phyloP scores from a whole-genome alignment of 1,140 invertebrate species.

The Hyphantria cunea region DNA sequence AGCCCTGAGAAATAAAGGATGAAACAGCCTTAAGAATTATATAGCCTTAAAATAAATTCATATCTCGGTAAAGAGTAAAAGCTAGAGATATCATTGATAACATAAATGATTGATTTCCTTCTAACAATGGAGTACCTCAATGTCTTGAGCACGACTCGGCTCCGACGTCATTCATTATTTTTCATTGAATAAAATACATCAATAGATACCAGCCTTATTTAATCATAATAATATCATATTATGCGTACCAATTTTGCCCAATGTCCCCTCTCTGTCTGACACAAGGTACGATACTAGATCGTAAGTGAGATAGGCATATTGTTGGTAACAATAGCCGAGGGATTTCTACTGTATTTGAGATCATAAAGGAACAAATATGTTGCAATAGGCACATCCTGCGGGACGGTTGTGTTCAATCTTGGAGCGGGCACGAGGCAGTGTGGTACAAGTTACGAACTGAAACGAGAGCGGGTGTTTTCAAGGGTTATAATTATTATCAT shows the following conservation, averaged over 20 bases:
- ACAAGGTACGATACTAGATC: not conserved
- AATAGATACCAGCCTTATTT: not conserved
- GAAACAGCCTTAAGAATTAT: too few relatives aligned
- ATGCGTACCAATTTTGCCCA: not conserved
- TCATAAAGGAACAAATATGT: constrained; percentile 29
- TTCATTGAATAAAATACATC: constrained; percentile 1
- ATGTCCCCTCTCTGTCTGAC: constrained; percentile 5
- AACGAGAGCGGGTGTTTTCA: not conserved
- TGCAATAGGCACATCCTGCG: constrained; percentile 34
- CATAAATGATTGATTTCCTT: too few relatives aligned
- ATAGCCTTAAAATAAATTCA: too few relatives aligned
- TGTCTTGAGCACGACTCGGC: too few relatives aligned
- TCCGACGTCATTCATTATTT: too few relatives aligned
- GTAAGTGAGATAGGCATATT: constrained; percentile 10
- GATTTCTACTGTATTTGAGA: constrained; percentile 9
- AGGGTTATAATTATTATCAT: too few relatives aligned
- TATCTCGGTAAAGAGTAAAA: too few relatives aligned
- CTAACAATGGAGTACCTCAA: too few relatives aligned
- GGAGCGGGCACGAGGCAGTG: not conserved
- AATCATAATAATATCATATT: constrained; percentile 14
- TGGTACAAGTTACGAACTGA: constrained; percentile 1
- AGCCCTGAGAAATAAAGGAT: too few relatives aligned
- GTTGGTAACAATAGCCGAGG: constrained; percentile 18
- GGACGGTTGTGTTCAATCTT: constrained; percentile 10
- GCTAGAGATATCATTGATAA: too few relatives aligned